Percentiles rank a stretch among this genome's conserved stretches.
These are phyloP conservation scores for Podargus strigoides DNA, from an alignment of 2,797 vertebrate species.

Conservation along the genomic window DNA sequence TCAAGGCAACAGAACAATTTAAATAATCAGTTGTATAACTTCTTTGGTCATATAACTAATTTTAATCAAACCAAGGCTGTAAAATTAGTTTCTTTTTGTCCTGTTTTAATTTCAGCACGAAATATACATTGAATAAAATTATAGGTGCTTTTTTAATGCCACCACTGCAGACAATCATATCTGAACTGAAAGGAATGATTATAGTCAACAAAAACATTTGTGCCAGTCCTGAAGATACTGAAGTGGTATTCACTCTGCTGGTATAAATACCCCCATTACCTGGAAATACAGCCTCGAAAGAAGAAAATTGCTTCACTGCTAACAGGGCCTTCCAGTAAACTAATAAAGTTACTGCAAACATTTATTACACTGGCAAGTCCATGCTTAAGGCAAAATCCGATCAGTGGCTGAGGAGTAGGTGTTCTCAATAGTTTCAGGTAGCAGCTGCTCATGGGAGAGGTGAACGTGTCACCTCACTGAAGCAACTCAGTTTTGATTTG, in stretches of 20 bases:
- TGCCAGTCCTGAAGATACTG: neutral
- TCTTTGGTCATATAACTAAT: neutral
- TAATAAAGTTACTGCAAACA: neutral
- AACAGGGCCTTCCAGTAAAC: neutral
- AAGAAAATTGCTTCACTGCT: neutral
- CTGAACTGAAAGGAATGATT: neutral
- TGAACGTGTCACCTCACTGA: neutral
- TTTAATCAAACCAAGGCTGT: neutral
- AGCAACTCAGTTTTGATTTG: neutral
- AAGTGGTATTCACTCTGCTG: neutral
- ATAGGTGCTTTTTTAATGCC: neutral
- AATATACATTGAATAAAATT: neutral
- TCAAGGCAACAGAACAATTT: neutral
- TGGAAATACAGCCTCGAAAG: neutral
- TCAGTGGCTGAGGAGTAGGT: too few species aligned
- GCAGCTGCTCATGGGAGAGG: neutral
- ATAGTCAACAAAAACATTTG: neutral
- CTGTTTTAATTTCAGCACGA: neutral
- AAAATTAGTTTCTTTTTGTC: neutral
- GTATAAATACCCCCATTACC: neutral
- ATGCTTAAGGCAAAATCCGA: accelerated
- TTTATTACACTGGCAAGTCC: neutral
- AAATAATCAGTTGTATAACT: neutral
- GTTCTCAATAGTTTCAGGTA: neutral
- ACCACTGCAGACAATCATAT: neutral